Percentiles rank a stretch among this genome's conserved stretches.
Conservation (phyloP, 92 coral and sea anemone species). For the Epizoanthus scotinus region DNA sequence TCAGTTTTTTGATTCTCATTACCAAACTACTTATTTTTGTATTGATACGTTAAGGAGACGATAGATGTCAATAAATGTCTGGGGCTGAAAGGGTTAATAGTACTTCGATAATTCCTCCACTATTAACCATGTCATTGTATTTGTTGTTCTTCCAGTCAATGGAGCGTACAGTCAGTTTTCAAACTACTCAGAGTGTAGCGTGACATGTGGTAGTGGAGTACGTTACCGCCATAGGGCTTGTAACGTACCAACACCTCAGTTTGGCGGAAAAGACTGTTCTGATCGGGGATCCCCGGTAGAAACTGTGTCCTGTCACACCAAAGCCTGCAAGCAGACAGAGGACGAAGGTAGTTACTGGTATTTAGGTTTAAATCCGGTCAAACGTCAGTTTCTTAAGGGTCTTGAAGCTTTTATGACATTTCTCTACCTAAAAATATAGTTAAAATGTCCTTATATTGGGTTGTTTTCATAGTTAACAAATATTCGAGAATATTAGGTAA, state of each 20-base stretch:
- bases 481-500: too few relatives aligned
- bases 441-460: too few relatives aligned
- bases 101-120: too few relatives aligned
- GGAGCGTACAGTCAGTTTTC: constrained; percentile 88
- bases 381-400: background rate
- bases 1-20: too few relatives aligned
- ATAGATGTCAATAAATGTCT: too few relatives aligned
- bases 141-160: constrained; percentile 52
- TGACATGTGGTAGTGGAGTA: constrained; percentile 90
- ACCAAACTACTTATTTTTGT: too few relatives aligned
- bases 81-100: too few relatives aligned
- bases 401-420: too few relatives aligned
- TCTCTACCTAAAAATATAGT: too few relatives aligned
- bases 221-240: constrained; percentile 88
- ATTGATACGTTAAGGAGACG: too few relatives aligned
- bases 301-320: constrained; percentile 65
- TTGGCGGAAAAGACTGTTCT: constrained; percentile 82
- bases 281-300: constrained; percentile 79
- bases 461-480: too few relatives aligned
- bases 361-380: background rate
- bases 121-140: background rate
- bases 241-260: constrained; percentile 77
- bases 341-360: background rate
- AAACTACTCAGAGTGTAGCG: constrained; percentile 88
- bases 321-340: constrained; percentile 47